Conservation (phyloP, 1,140 invertebrate genomes). For the Drosophila kurseongensis region DNA sequence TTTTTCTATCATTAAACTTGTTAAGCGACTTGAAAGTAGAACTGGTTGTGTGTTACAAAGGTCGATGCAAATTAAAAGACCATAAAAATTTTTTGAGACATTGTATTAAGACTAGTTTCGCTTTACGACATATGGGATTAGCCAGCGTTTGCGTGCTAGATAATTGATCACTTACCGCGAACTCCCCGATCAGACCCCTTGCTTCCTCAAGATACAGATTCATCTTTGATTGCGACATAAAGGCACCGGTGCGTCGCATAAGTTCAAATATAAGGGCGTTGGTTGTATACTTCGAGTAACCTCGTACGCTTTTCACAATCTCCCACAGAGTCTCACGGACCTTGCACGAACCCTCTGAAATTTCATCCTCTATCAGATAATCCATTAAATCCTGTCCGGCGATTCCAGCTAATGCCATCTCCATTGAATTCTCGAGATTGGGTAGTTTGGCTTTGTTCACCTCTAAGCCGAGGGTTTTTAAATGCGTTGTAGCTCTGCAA, state of each 20-base stretch:
- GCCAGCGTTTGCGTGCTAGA: neutral
- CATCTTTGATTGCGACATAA: conserved; percentile 48
- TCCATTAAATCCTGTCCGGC: conserved; percentile 42
- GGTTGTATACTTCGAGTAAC: conserved; percentile 58
- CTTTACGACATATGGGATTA: neutral
- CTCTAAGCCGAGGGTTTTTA: conserved; percentile 42
- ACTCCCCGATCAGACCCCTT: conserved; percentile 27
- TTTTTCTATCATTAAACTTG: neutral
- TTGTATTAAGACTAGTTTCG: neutral
- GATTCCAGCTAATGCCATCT: conserved; percentile 55
- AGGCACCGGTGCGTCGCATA: conserved; percentile 57
- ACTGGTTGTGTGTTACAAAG: neutral
- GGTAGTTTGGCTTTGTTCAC: conserved; percentile 39
- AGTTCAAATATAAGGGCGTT: conserved; percentile 70
- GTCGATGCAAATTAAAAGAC: neutral
- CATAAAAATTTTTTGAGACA: no score
- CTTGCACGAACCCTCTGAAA: neutral
- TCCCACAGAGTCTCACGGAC: conserved; percentile 35
- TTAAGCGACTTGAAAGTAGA: neutral
- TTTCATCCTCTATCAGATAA: conserved; percentile 30
- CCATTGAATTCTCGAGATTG: conserved; percentile 57
- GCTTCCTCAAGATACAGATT: conserved; percentile 45
- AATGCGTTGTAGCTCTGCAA: conserved; percentile 43
- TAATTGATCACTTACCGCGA: conserved; percentile 55
- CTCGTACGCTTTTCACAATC: conserved; percentile 30